Evolutionary conservation across 2,888 invertebrate genomes (phyloP).

Genomic region (Leptinotarsa rubiginosa): DNA sequence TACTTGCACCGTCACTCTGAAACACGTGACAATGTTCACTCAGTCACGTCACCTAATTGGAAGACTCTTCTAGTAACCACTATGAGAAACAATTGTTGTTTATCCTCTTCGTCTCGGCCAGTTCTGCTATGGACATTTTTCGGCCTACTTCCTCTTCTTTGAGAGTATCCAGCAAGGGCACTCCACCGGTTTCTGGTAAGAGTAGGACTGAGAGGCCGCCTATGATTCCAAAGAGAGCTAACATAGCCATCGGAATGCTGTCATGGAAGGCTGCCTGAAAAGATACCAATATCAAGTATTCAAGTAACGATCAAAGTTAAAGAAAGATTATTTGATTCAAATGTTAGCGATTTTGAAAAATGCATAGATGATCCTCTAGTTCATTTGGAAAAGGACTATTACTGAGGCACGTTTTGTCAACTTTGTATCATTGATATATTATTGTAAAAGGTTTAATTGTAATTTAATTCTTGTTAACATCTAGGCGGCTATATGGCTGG

Average conservation of each 20-base stretch:
- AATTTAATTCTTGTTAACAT: too few relatives aligned
- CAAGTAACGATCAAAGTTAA: background rate
- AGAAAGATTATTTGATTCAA: too few relatives aligned
- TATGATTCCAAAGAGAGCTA: constrained; percentile 76
- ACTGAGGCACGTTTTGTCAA: too few relatives aligned
- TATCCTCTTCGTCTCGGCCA: constrained; percentile 43
- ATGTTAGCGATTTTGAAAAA: too few relatives aligned
- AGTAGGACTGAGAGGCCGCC: constrained; percentile 80
- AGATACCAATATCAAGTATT: constrained; percentile 27
- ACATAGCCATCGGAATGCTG: constrained; percentile 78
- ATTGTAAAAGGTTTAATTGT: too few relatives aligned
- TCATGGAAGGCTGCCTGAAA: constrained; percentile 74
- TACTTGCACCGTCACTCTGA: background rate
- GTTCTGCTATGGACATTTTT: constrained; percentile 36
- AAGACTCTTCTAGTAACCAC: constrained; percentile 17
- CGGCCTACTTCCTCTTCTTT: constrained; percentile 48
- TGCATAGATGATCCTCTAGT: too few relatives aligned
- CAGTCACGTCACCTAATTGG: background rate
- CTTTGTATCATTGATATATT: too few relatives aligned
- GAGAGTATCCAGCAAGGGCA: constrained; percentile 65
- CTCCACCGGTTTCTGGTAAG: constrained; percentile 80
- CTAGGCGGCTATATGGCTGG: too few relatives aligned
- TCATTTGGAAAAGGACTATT: too few relatives aligned
- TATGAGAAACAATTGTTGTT: constrained; percentile 50
- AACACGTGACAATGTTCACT: background rate